Base-by-base conservation (phyloP, 37 sponge, comb jelly and placozoan species). In the Lycopodina hypogea region DNA sequence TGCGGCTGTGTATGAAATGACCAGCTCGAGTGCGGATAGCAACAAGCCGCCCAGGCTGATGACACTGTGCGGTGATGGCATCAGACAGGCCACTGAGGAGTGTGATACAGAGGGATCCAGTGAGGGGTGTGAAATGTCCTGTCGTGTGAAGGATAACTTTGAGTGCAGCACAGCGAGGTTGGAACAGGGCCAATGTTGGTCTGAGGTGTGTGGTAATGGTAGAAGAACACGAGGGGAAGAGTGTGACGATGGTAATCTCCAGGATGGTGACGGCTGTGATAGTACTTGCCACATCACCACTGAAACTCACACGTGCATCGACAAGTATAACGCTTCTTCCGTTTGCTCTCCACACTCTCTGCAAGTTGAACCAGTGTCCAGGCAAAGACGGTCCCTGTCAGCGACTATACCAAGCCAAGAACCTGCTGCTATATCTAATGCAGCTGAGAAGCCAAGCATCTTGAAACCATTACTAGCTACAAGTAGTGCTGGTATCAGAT, bases 21-120 rank as follows among this genome's bases (percentile, higher is more conserved):
- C 42, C 36, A 23, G 26, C 23, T 41, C 11, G 24, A 4, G 45
- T 1, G 3, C 70, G 1, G 1, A 35, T 4, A 42, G 36, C 24
- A 39, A 41, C 21, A 66, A 26, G 37, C 42, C 2, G 4, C 39
- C 7, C 38, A 62, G 75, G 19, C 59, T 60, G 21, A 2, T 21
- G 21, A 59, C 79, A 24, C 23, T 30, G 19, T 91, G 92, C 77
- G 92, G 92, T 0, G 80, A 91, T 69, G 92, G 92, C 0, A 7
- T 38, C 21, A 75, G 88, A 41, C 81, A 91, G 17, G 85, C 85
- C 0, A 80, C 70, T 45, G 92, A 91, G 58, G 23, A 64, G 45
- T 91, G 92, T 81, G 92, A 91, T 42, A 77, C 67, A 17, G 62
- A 65, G 0, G 33, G 42, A 19, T 66, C 63, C 26, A 34, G 23